Evolutionary conservation across 2,113 vertebrate species (phyloP), one percentile per base, ranked within the genome.

Genomic region (Cinclus cinclus): DNA sequence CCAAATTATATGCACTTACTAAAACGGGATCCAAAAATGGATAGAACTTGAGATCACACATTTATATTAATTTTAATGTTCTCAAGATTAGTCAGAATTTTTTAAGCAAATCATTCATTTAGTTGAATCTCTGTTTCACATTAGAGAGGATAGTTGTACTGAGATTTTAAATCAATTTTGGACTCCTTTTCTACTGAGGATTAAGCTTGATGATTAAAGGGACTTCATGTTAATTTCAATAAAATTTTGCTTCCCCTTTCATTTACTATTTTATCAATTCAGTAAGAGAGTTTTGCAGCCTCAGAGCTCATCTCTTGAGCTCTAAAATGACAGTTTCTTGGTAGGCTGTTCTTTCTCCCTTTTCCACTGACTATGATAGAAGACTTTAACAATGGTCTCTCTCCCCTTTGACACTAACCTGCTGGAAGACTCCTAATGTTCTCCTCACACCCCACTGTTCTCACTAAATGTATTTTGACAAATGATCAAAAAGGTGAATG

Each of bases 51-150:
- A 96, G 92, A 97, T 97, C 90, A 94, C 91, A 97, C 90, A 89
- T 96, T 96, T 78, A 87, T 96, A 97, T 97, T 97, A 95, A 97
- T 97, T 97, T 97, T 97, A 98, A 97, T 97, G 91, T 79, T 97
- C 97, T 95, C 84, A 89, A 97, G 96, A 97, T 98, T 87, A 97
- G 94, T 97, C 91, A 96, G 97, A 98, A 96, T 97, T 97, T 97
- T 97, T 96, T 69, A 97, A 97, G 96, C 83, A 97, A 98, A 97
- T 96, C 71, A 80, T 93, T 97, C 97, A 97, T 97, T 97, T 97
- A 91, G 93, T 98, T 94, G 92, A 85, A 97, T 96, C 91, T 87
- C 95, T 95, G 75, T 95, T 96, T 97, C 96, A 96, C 92, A 97
- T 97, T 93, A 98, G 87, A 95, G 78, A 97, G 87, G 91, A 70